These are phyloP conservation scores for Tigriopus japonicus DNA, from an alignment of 1,140 invertebrate genomes.

Conservation along the genomic window DNA sequence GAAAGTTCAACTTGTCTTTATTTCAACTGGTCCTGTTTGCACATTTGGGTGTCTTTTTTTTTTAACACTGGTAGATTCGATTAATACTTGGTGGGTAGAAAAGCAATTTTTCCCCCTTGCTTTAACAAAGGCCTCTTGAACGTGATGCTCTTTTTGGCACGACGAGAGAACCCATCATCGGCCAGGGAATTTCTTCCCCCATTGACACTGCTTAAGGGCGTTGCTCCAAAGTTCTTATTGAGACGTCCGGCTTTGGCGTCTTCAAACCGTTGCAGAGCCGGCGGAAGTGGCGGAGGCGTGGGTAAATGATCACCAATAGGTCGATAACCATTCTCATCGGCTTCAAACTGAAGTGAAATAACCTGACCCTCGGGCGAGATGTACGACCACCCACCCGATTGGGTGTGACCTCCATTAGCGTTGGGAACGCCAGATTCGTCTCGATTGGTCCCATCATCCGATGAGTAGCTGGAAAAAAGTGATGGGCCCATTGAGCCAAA, in stretches of 20 bases:
- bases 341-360: slow-evolving; percentile 17
- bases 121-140: too few relatives aligned
- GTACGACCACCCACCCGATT: slow-evolving; percentile 13
- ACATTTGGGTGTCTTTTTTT: too few relatives aligned
- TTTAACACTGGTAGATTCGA: too few relatives aligned
- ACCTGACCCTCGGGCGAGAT: slow-evolving; percentile 19
- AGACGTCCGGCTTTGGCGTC: slow-evolving; percentile 6
- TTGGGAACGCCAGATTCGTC: background rate
- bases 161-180: too few relatives aligned
- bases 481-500: too few relatives aligned
- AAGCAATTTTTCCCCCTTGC: too few relatives aligned
- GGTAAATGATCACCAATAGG: slow-evolving; percentile 60
- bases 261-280: slow-evolving; percentile 13
- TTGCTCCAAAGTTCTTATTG: background rate
- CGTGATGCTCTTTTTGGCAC: too few relatives aligned
- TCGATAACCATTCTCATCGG: slow-evolving; percentile 36
- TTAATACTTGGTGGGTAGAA: too few relatives aligned
- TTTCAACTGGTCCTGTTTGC: too few relatives aligned
- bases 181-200: too few relatives aligned
- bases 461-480: background rate
- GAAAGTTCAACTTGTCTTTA: too few relatives aligned
- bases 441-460: background rate
- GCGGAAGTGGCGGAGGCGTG: slow-evolving; percentile 55
- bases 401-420: background rate
- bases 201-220: too few relatives aligned